These are phyloP conservation scores for Tachypleus tridentatus DNA, from an alignment of 1,140 invertebrate species.

Conservation along the genomic window DNA sequence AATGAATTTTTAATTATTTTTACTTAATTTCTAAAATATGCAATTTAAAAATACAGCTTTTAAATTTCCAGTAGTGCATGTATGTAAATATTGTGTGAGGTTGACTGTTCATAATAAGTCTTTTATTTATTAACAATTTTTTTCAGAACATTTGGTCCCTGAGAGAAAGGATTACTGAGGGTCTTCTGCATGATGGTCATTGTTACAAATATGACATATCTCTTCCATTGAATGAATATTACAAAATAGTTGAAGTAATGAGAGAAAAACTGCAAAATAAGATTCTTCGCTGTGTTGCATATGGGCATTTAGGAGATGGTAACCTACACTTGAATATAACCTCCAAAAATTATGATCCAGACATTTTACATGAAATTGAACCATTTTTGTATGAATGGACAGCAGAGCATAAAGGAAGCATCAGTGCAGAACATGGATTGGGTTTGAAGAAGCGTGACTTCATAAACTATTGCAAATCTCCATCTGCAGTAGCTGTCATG, in stretches of 20 bases:
- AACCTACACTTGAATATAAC: slow-evolving; percentile 86
- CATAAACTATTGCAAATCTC: slow-evolving; percentile 68
- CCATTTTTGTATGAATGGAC: slow-evolving; percentile 85
- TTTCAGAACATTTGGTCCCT: slow-evolving; percentile 36
- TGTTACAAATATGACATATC: slow-evolving; percentile 95
- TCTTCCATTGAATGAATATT: slow-evolving; percentile 68
- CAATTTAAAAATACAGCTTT: slow-evolving; percentile 33
- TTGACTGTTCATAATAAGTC: too few relatives aligned
- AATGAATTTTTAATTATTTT: too few relatives aligned
- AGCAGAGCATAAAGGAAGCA: slow-evolving; percentile 65
- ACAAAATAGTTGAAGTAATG: slow-evolving; percentile 56
- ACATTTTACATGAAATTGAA: slow-evolving; percentile 59
- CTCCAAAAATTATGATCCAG: slow-evolving; percentile 50
- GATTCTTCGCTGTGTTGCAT: slow-evolving; percentile 58
- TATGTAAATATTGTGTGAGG: too few relatives aligned
- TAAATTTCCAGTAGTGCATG: too few relatives aligned
- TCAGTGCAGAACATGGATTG: slow-evolving; percentile 93
- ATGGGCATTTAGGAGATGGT: slow-evolving; percentile 86
- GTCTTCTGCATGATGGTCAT: slow-evolving; percentile 66
- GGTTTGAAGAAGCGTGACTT: slow-evolving; percentile 81
- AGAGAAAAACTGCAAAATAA: slow-evolving; percentile 38
- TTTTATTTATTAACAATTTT: too few relatives aligned
- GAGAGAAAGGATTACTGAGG: slow-evolving; percentile 66
- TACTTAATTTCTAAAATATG: too few relatives aligned
- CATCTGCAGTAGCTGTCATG: slow-evolving; percentile 65